A percentile compares a stretch with the other conserved stretches of the same genome.
Evolutionary conservation across 2,113 vertebrate genomes (phyloP).

Genomic region (Oryzias celebensis): DNA sequence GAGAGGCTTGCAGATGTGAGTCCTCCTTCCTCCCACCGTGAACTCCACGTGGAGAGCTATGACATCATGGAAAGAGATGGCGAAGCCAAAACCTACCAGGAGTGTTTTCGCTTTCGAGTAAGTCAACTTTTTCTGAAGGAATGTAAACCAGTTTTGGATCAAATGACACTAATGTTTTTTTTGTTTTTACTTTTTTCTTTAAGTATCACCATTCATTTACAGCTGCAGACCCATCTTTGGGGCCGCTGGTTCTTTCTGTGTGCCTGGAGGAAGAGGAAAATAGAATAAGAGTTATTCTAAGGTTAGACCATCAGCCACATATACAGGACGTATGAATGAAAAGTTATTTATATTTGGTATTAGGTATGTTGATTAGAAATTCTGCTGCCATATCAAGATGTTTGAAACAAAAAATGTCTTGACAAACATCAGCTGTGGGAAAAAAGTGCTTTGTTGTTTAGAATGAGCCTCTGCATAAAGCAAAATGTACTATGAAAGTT

Average conservation of each 20-base stretch:
- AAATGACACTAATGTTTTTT: neutral
- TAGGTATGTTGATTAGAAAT: neutral
- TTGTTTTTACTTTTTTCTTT: neutral
- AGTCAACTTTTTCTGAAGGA: slow-evolving; percentile 21
- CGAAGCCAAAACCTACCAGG: slow-evolving; percentile 83
- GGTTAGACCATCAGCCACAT: slow-evolving; percentile 61
- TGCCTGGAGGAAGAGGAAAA: slow-evolving; percentile 87
- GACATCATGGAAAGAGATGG: slow-evolving; percentile 85
- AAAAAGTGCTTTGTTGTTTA: neutral
- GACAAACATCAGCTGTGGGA: too few species aligned
- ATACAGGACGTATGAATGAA: neutral
- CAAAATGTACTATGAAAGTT: neutral
- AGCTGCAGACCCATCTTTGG: slow-evolving; percentile 80
- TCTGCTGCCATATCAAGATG: neutral
- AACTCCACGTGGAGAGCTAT: slow-evolving; percentile 69
- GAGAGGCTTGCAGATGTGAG: slow-evolving; percentile 73
- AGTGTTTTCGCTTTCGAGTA: slow-evolving; percentile 85
- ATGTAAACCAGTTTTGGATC: neutral
- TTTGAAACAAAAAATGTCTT: too few species aligned
- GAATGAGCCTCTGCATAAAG: neutral
- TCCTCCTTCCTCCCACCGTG: slow-evolving; percentile 68
- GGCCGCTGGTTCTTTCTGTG: slow-evolving; percentile 84
- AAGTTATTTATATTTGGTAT: neutral
- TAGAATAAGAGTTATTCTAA: slow-evolving; percentile 82
- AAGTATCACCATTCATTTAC: slow-evolving; percentile 91